Evolutionary conservation across 2,113 vertebrate genomes (phyloP), one percentile per base, ranked within the genome.

Genomic region (Alexandromys fortis): DNA sequence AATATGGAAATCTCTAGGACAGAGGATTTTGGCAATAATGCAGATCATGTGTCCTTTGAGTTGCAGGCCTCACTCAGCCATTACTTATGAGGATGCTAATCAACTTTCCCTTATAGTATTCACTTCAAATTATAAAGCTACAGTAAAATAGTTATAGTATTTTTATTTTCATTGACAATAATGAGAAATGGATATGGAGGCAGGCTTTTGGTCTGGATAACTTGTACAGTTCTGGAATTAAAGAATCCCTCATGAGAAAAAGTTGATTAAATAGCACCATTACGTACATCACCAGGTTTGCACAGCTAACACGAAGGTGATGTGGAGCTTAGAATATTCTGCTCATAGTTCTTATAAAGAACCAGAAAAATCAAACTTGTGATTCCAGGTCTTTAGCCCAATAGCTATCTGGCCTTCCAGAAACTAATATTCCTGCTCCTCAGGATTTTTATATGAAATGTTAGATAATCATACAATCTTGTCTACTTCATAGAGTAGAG

Each of bases 81-180:
- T 92, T 94, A 22, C 67, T 77, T 88, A 49, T 65, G 67, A 92
- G 28, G 45, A 73, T 88, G 61, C n/a, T 81, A 16, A 93, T 96
- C 11, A 49, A 21, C 33, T 91, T 92, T 97, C 93, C 58, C 91
- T 96, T 93, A 55, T 19, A 68, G 72, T 72, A 88, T 26, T 72
- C 55, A 33, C 38, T 96, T 86, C 77, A 61, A 24, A 88, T 77
- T 92, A n/a, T 49, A 78, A 94, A 96, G 38, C 38, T 49, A n/a
- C 14, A 83, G 4, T 42, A 42, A 72, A n/a, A 58, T 68, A 79
- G n/a, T 42, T 90, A 82, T 3, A 63, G 1, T 82, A 77, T 82
- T 96, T 52, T 79, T 92, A 70, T 61, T 95, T 86, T 95, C 88
- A 92, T 77, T 68, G 93, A 73, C 70, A 67, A 86, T 89, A n/a